Conservation (phyloP, 2,888 invertebrate genomes). For the Phorcus lineatus region DNA sequence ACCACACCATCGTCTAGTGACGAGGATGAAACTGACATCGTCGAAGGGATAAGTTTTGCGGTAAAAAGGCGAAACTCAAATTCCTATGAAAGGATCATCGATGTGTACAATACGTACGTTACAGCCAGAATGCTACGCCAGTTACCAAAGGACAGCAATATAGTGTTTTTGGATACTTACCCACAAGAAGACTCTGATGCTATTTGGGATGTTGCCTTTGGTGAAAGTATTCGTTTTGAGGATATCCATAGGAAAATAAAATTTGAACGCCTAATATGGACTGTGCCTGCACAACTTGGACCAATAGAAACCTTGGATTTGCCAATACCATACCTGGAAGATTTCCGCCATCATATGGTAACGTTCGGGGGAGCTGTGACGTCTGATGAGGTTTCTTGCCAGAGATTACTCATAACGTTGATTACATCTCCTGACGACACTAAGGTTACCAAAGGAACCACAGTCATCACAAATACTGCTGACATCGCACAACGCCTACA, state of each 20-base stretch:
- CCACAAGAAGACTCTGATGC: neutral
- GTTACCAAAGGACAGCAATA: neutral
- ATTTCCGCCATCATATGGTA: neutral
- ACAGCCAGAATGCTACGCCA: neutral
- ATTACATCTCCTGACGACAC: neutral
- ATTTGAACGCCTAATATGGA: neutral
- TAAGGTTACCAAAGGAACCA: neutral
- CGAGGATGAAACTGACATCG: neutral
- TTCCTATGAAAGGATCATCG: neutral
- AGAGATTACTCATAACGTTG: neutral
- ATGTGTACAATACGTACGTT: slow-evolving; percentile 1
- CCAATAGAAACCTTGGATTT: neutral
- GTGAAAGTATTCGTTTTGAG: neutral
- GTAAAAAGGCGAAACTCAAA: neutral
- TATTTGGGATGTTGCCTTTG: neutral
- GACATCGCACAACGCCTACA: neutral
- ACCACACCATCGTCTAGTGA: neutral
- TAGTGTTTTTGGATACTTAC: neutral
- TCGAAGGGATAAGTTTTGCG: neutral
- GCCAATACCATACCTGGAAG: neutral
- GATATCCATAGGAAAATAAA: neutral
- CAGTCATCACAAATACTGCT: neutral
- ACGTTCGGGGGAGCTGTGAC: neutral
- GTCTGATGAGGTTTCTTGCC: neutral
- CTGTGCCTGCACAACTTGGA: neutral